phyloP scores from a whole-genome alignment of 2,888 invertebrate species.

The Alsophila aescularia region DNA sequence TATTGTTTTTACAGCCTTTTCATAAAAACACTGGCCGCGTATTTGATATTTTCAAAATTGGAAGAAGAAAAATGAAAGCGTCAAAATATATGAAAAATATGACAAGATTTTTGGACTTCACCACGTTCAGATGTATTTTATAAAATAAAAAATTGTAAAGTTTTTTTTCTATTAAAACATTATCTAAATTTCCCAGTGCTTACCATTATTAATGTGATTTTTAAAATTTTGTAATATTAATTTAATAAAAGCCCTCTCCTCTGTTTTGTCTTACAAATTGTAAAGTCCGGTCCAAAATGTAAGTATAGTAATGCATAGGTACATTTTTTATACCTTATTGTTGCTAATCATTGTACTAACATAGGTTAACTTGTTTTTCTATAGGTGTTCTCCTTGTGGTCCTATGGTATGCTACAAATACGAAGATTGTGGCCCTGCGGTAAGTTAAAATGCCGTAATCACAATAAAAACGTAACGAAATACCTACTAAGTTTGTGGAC shows the following conservation, averaged over 20 bases:
- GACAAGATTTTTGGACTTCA: conserved; percentile 56
- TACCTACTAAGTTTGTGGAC: conserved; percentile 4
- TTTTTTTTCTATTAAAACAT: conserved; percentile 50
- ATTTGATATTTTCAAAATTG: conserved; percentile 37
- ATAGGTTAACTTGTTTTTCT: background rate
- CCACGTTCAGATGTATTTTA: conserved; percentile 54
- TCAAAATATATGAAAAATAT: conserved; percentile 41
- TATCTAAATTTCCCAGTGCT: conserved; percentile 53
- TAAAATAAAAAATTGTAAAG: conserved; percentile 47
- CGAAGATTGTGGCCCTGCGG: conserved; percentile 80
- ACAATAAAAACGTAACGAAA: background rate
- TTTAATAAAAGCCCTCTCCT: conserved; percentile 40
- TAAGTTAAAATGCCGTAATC: conserved; percentile 47
- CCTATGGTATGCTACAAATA: conserved; percentile 82
- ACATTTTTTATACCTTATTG: no score
- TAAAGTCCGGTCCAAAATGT: conserved; percentile 40
- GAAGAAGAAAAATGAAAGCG: conserved; percentile 34
- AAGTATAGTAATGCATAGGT: no score
- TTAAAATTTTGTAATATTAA: conserved; percentile 30
- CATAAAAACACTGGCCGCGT: conserved; percentile 26
- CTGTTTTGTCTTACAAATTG: conserved; percentile 25
- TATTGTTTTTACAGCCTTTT: conserved; percentile 13
- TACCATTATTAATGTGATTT: conserved; percentile 43
- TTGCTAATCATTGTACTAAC: background rate
- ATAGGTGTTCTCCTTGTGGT: conserved; percentile 78